Evolutionary conservation across 2,113 vertebrate species (phyloP).

Genomic region (Phyllostomus discolor): DNA sequence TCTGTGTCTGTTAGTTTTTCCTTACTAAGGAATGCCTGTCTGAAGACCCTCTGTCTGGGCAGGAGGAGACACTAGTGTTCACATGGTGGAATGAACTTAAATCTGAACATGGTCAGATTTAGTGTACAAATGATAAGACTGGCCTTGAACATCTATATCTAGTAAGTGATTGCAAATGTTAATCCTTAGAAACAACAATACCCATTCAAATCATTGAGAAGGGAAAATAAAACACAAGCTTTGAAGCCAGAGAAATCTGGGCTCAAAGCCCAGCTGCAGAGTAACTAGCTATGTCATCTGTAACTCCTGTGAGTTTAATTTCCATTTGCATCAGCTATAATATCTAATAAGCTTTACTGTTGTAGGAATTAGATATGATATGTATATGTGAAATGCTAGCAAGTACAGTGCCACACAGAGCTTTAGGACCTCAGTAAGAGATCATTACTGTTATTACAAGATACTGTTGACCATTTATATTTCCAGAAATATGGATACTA

Average conservation of each 20-base stretch:
- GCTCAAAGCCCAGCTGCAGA: not conserved
- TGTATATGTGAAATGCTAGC: not conserved
- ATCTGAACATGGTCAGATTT: conserved; percentile 12
- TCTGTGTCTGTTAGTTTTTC: not conserved
- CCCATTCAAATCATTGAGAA: not conserved
- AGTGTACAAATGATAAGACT: not conserved
- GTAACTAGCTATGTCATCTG: not conserved
- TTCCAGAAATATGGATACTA: not conserved
- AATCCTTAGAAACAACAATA: not conserved
- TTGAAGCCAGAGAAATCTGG: not conserved
- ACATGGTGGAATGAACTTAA: not conserved
- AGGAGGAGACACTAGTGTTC: not conserved
- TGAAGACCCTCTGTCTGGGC: not conserved
- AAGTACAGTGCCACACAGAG: not conserved
- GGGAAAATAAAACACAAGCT: not conserved
- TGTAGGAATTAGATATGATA: not conserved
- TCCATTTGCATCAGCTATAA: not conserved
- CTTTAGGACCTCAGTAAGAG: not conserved
- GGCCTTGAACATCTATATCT: not conserved
- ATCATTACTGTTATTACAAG: not conserved
- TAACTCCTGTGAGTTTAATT: not conserved
- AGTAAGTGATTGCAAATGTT: not conserved
- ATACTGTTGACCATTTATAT: not conserved
- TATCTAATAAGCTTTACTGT: not conserved
- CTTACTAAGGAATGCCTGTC: not conserved